A percentile compares a stretch with the other conserved stretches of the same genome.
These are phyloP conservation scores for Cataglyphis altisquamis DNA, from an alignment of 2,888 invertebrate species.

Conservation along the genomic window DNA sequence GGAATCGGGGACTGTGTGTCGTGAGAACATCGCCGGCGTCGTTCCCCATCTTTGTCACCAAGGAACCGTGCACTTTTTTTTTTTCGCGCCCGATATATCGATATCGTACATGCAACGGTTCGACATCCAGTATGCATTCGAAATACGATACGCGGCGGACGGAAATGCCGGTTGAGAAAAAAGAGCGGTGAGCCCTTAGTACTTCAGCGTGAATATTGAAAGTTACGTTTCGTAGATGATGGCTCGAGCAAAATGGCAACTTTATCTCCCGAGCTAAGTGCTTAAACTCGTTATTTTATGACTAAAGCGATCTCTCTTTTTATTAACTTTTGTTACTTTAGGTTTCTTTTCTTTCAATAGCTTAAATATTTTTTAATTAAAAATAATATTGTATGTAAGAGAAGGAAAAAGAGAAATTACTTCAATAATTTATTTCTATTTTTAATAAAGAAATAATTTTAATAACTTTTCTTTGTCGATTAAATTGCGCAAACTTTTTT, in stretches of 20 bases:
- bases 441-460: slow-evolving; percentile 11
- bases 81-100: slow-evolving; percentile 20
- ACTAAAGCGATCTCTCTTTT: background rate
- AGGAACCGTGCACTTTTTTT: slow-evolving; percentile 72
- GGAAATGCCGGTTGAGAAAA: slow-evolving; percentile 53
- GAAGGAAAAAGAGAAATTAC: background rate
- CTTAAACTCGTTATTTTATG: background rate
- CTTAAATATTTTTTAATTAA: background rate
- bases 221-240: slow-evolving; percentile 60
- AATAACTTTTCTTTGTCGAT: background rate
- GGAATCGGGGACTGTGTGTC: slow-evolving; percentile 63
- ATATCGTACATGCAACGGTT: slow-evolving; percentile 63
- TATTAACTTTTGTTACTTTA: background rate
- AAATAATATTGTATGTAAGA: background rate
- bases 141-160: slow-evolving; percentile 68
- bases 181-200: slow-evolving; percentile 36
- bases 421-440: background rate
- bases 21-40: slow-evolving; percentile 67
- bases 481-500: background rate
- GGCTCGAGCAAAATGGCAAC: slow-evolving; percentile 17
- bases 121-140: slow-evolving; percentile 68
- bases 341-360: background rate
- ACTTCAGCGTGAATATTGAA: slow-evolving; percentile 60
- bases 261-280: slow-evolving; percentile 1
- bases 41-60: slow-evolving; percentile 70